Evolutionary conservation across 2,888 invertebrate species (phyloP).

Genomic region (Rambutsinella grinnellia): DNA sequence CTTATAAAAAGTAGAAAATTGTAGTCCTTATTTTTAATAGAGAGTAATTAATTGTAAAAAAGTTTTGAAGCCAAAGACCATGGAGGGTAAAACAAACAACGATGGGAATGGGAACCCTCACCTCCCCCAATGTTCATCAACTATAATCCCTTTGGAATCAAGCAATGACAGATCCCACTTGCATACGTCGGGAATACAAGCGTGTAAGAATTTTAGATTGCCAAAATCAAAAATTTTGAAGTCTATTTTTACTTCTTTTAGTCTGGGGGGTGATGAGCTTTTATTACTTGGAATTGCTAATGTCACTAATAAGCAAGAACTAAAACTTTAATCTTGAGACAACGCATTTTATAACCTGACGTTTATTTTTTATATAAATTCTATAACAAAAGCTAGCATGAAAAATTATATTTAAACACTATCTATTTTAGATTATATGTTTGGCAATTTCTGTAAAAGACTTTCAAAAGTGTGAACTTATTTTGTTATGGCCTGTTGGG

Average conservation of each 20-base stretch:
- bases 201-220: too few species aligned
- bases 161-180: constrained; percentile 36
- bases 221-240: too few species aligned
- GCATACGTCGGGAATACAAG: constrained; percentile 29
- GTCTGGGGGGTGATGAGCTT: background rate
- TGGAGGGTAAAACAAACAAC: background rate
- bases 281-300: background rate
- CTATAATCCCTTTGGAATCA: constrained; percentile 27
- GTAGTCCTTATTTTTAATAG: background rate
- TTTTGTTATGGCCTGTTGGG: too few species aligned
- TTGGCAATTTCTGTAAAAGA: too few species aligned
- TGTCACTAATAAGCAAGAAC: background rate
- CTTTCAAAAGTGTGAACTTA: too few species aligned
- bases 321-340: background rate
- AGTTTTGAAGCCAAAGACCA: background rate
- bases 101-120: background rate
- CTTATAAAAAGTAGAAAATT: background rate
- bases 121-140: constrained; percentile 7
- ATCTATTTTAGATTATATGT: too few species aligned
- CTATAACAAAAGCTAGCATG: background rate
- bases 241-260: background rate
- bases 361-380: background rate
- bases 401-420: too few species aligned
- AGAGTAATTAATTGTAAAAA: background rate
- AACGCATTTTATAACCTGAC: background rate